Percentiles rank a stretch among this genome's conserved stretches.
These are phyloP conservation scores for Phalanger gymnotis DNA, from an alignment of 2,797 vertebrate species.

Conservation along the genomic window DNA sequence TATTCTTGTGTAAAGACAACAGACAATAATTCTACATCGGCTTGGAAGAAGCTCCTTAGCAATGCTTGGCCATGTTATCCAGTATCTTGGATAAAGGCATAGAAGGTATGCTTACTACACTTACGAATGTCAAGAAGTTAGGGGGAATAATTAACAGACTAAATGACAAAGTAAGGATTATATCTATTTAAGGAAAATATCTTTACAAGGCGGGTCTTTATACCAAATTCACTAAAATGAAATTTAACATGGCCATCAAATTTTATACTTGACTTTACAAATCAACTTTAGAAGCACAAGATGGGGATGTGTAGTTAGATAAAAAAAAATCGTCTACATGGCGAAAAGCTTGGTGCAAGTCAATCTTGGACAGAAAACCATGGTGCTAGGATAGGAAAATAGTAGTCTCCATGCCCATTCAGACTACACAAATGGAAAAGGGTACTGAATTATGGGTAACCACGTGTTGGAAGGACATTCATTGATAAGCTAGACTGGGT, in stretches of 20 bases:
- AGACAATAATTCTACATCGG: neutral
- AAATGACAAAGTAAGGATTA: neutral
- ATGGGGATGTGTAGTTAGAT: neutral
- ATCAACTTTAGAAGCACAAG: neutral
- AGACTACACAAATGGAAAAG: neutral
- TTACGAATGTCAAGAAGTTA: neutral
- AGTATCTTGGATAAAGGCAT: neutral
- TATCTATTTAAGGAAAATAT: neutral
- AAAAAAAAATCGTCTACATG: neutral
- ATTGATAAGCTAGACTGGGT: neutral
- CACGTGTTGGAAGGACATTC: neutral
- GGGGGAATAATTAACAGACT: neutral
- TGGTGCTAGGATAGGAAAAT: neutral
- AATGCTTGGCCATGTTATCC: neutral
- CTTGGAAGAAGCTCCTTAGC: neutral
- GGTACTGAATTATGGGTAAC: neutral
- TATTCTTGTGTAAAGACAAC: neutral
- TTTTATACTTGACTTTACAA: neutral
- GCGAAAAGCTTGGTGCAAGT: neutral
- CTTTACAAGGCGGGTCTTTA: neutral
- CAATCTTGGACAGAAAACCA: neutral
- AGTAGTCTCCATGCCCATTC: neutral
- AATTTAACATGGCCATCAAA: neutral
- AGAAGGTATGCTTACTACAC: neutral
- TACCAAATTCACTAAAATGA: neutral